Percentiles rank a stretch among this genome's conserved stretches.
These are phyloP conservation scores for Orussus abietinus DNA, from an alignment of 1,140 invertebrate species.

Conservation along the genomic window DNA sequence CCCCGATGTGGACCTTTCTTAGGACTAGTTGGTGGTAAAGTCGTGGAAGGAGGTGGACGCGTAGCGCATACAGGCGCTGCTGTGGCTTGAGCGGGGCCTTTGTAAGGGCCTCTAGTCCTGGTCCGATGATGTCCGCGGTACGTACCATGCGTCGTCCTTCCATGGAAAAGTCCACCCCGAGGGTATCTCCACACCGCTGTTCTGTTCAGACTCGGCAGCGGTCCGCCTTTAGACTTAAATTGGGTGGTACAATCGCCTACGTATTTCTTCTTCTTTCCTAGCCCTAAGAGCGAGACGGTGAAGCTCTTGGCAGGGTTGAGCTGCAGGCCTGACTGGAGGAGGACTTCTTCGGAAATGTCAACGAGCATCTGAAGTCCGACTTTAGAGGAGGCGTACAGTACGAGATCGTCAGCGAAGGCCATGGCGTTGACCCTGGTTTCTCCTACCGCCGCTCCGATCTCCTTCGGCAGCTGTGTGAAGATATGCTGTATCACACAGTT, in stretches of 20 bases:
- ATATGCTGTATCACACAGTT: constrained; percentile 32
- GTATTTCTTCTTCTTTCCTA: constrained; percentile 20
- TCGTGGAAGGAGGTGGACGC: constrained; percentile 23
- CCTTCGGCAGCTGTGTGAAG: constrained; percentile 19
- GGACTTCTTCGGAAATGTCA: background rate
- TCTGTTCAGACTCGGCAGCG: constrained; percentile 10
- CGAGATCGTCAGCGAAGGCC: constrained; percentile 46
- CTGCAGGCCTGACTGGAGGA: constrained; percentile 15
- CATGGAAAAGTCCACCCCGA: constrained; percentile 28
- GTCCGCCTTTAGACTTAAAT: background rate
- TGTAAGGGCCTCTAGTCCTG: constrained; percentile 21
- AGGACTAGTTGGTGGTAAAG: constrained; percentile 29
- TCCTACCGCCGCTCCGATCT: constrained; percentile 17
- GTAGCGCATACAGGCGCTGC: constrained; percentile 31
- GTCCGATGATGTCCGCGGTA: constrained; percentile 4
- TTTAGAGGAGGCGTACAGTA: constrained; percentile 30
- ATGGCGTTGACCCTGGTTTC: constrained; percentile 21
- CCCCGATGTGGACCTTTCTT: constrained; percentile 20
- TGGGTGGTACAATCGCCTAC: background rate
- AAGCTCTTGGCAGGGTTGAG: constrained; percentile 34
- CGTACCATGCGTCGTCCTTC: constrained; percentile 17
- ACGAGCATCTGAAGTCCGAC: constrained; percentile 15
- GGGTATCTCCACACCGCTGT: constrained; percentile 32
- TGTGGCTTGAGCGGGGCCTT: constrained; percentile 36
- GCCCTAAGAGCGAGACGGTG: constrained; percentile 25